These are phyloP conservation scores for Poeciliopsis infans DNA, from an alignment of 2,797 vertebrate genomes.

Conservation along the genomic window DNA sequence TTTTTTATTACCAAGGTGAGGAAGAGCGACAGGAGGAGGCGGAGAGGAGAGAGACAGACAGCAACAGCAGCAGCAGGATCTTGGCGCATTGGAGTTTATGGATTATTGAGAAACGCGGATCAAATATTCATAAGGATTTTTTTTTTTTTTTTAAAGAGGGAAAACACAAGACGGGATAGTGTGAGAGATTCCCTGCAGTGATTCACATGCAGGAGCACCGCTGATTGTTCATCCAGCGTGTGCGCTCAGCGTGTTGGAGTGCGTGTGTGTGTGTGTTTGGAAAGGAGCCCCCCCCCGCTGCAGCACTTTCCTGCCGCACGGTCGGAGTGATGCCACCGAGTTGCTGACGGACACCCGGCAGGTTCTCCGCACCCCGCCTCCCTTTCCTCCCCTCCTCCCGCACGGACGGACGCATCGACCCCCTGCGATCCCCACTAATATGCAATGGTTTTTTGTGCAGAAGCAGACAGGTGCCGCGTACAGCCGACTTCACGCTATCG, in stretches of 20 bases:
- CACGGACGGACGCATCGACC: constrained; percentile 65
- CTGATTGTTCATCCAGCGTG: constrained; percentile 42
- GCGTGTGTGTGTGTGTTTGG: constrained; percentile 63
- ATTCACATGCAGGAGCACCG: constrained; percentile 50
- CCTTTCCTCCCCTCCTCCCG: constrained; percentile 40
- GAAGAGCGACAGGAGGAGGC: constrained; percentile 50
- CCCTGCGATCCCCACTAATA: constrained; percentile 81
- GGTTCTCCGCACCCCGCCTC: constrained; percentile 40
- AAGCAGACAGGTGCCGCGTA: constrained; percentile 85
- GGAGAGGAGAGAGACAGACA: constrained; percentile 32
- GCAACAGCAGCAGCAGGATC: constrained; percentile 22
- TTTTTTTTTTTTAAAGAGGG: constrained; percentile 43
- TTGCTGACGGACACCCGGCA: constrained; percentile 66
- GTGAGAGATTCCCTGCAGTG: constrained; percentile 54
- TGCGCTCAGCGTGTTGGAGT: constrained; percentile 32
- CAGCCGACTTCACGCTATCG: constrained; percentile 87
- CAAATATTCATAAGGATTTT: constrained; percentile 73
- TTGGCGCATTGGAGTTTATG: constrained; percentile 73
- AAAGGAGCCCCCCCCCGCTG: constrained; percentile 68
- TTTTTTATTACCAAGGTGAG: constrained; percentile 54
- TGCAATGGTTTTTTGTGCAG: constrained; percentile 93
- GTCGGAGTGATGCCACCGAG: constrained; percentile 70
- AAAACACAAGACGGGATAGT: constrained; percentile 23
- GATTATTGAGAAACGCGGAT: constrained; percentile 72
- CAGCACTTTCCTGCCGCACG: constrained; percentile 64